These are phyloP conservation scores for Thamnaconus septentrionalis DNA, from an alignment of 2,113 vertebrate genomes.

Conservation along the genomic window DNA sequence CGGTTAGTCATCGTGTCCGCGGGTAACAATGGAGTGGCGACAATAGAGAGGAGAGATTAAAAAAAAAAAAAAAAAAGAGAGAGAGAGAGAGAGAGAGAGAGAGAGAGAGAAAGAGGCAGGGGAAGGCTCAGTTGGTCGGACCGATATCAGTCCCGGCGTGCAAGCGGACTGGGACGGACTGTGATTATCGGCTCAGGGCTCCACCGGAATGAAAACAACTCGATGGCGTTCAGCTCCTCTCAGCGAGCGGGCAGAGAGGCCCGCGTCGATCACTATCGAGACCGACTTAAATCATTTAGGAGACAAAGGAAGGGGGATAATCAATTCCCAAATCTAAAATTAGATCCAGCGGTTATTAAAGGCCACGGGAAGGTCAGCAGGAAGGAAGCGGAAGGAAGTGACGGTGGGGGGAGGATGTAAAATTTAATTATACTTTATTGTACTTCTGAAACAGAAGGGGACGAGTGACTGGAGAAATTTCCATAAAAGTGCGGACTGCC, in stretches of 20 bases:
- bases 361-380: too few species aligned
- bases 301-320: too few species aligned
- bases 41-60: background rate
- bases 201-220: conserved; percentile 55
- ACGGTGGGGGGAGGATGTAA: too few species aligned
- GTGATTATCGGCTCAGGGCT: conserved; percentile 57
- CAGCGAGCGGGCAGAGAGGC: conserved; percentile 30
- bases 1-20: conserved; percentile 58
- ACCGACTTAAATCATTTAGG: conserved; percentile 40
- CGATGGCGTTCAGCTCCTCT: conserved; percentile 53
- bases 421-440: too few species aligned
- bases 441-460: too few species aligned
- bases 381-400: too few species aligned
- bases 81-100: background rate
- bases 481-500: too few species aligned
- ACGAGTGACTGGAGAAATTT: too few species aligned
- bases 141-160: conserved; percentile 17
- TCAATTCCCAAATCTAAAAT: too few species aligned
- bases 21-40: conserved; percentile 40
- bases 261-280: conserved; percentile 56
- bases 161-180: conserved; percentile 37
- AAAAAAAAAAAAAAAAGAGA: background rate
- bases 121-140: background rate
- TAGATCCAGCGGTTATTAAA: too few species aligned
- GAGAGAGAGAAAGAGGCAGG: background rate